A percentile compares a stretch with the other conserved stretches of the same genome.
These are phyloP conservation scores for Percopsis omiscomaycus DNA, from an alignment of 2,797 vertebrate species.

Conservation along the genomic window DNA sequence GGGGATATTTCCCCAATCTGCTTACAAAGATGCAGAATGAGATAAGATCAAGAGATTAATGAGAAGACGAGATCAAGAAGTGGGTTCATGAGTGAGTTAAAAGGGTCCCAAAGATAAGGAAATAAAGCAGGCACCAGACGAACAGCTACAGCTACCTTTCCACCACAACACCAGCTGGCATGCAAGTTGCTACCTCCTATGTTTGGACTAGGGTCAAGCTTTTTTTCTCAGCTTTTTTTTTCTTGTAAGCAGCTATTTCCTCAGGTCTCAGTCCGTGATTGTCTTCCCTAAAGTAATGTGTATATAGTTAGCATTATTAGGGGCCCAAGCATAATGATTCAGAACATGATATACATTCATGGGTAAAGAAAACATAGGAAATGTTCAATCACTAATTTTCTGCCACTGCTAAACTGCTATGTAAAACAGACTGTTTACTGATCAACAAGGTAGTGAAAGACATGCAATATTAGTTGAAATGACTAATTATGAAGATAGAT, in stretches of 20 bases:
- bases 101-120: not conserved
- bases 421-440: too few relatives aligned
- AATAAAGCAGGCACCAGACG: slow-evolving; percentile 9
- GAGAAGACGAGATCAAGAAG: slow-evolving; percentile 39
- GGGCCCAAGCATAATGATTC: not conserved
- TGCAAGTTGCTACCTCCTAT: slow-evolving; percentile 77
- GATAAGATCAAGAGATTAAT: slow-evolving; percentile 66
- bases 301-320: slow-evolving; percentile 38
- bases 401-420: not conserved
- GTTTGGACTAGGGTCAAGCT: slow-evolving; percentile 66
- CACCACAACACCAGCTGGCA: slow-evolving; percentile 56
- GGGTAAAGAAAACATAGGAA: not conserved
- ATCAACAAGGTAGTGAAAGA: too few relatives aligned
- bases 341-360: too few relatives aligned
- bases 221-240: slow-evolving; percentile 85
- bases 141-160: slow-evolving; percentile 29
- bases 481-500: too few relatives aligned
- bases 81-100: not conserved
- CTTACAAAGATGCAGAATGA: slow-evolving; percentile 49
- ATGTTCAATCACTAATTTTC: not conserved
- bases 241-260: slow-evolving; percentile 82
- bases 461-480: too few relatives aligned
- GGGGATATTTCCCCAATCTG: slow-evolving; percentile 46
- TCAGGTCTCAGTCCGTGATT: slow-evolving; percentile 84
- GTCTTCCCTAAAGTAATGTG: slow-evolving; percentile 73